phyloP scores from a whole-genome alignment of 1,140 invertebrate genomes.

The Pteromalus puparum region DNA sequence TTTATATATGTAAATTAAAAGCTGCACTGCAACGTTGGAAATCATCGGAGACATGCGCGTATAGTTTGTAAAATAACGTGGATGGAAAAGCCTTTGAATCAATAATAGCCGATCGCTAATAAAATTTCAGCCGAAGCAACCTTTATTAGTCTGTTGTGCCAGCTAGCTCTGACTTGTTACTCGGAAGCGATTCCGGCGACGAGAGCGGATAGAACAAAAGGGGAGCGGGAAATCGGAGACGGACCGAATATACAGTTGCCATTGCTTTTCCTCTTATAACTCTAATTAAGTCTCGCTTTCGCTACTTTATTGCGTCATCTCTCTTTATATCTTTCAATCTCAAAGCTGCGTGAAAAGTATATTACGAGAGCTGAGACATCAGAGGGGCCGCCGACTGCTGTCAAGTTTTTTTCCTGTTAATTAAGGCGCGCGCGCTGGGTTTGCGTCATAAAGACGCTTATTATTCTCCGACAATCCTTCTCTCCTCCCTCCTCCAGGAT shows the following conservation, averaged over 20 bases:
- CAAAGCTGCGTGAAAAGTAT: conserved; percentile 2
- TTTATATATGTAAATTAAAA: too few species aligned
- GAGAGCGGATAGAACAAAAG: neutral
- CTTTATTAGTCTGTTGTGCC: too few species aligned
- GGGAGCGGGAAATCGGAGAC: neutral
- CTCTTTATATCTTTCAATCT: conserved; percentile 15
- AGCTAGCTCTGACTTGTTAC: too few species aligned
- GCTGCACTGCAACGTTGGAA: too few species aligned
- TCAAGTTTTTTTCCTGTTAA: neutral
- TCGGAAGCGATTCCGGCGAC: too few species aligned
- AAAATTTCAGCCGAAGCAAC: too few species aligned
- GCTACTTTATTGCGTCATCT: neutral
- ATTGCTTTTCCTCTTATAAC: conserved; percentile 10
- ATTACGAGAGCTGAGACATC: neutral
- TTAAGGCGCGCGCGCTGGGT: neutral
- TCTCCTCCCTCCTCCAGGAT: neutral
- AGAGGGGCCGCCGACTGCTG: neutral
- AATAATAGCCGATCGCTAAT: too few species aligned
- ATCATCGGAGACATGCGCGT: too few species aligned
- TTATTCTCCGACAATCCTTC: neutral
- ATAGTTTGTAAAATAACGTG: too few species aligned
- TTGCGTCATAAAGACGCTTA: conserved; percentile 17
- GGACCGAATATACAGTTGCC: neutral
- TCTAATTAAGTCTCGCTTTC: conserved; percentile 26
- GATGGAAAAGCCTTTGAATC: too few species aligned